phyloP scores from a whole-genome alignment of 2,888 invertebrate genomes.

The Nezara viridula region DNA sequence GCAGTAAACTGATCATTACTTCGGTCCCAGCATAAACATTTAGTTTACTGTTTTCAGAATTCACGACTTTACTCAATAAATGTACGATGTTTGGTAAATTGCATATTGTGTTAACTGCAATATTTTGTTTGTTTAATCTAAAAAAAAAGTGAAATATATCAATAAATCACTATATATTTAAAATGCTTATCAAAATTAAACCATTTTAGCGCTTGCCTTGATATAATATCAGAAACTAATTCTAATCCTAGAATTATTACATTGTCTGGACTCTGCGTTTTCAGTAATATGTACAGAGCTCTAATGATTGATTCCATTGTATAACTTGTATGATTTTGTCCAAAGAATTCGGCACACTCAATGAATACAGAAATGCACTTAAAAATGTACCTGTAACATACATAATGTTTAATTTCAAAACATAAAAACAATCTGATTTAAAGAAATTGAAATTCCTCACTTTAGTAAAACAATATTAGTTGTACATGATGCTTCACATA shows the following conservation, averaged over 20 bases:
- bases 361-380: conserved; percentile 23
- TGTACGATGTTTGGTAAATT: conserved; percentile 29
- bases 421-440: neutral
- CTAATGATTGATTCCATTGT: conserved; percentile 40
- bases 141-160: neutral
- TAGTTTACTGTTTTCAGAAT: neutral
- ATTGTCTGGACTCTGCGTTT: neutral
- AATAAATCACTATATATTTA: neutral
- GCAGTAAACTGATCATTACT: conserved; percentile 7
- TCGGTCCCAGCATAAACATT: conserved; percentile 1
- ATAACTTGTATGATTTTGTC: conserved; percentile 48
- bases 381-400: conserved; percentile 33
- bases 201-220: neutral
- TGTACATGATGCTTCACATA: conserved; percentile 57
- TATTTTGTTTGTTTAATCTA: neutral
- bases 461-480: conserved; percentile 42
- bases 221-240: conserved; percentile 40
- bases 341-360: conserved; percentile 31
- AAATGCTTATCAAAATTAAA: neutral
- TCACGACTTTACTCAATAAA: conserved; percentile 6
- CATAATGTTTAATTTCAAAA: neutral
- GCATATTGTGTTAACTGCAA: conserved; percentile 24
- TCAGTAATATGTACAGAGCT: conserved; percentile 45
- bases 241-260: conserved; percentile 20
- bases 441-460: conserved; percentile 21